These are phyloP conservation scores for Sitobion miscanthi DNA, from an alignment of 1,140 invertebrate genomes.

Conservation along the genomic window DNA sequence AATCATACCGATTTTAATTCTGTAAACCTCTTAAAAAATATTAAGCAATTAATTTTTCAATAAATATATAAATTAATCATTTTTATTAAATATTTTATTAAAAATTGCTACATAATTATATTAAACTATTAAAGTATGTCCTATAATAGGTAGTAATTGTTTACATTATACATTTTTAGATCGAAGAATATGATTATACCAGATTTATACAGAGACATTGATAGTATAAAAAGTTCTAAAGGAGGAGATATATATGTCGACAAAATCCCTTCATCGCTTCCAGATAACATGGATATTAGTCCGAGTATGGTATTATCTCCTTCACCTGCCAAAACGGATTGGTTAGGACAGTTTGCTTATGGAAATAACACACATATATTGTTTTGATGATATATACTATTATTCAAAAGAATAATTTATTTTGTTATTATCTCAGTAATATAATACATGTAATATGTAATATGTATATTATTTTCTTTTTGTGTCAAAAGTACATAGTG, in stretches of 20 bases:
- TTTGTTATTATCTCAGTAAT: not conserved
- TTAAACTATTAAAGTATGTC: not conserved
- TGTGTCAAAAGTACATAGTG: not conserved
- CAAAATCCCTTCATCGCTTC: not conserved
- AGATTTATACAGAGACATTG: slow-evolving; percentile 17
- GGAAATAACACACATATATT: not conserved
- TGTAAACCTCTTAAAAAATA: not conserved
- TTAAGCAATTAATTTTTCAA: not conserved
- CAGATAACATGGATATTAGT: slow-evolving; percentile 36
- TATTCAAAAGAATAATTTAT: not conserved
- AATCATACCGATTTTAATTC: not conserved
- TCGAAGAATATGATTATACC: not conserved
- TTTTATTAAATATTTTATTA: not conserved
- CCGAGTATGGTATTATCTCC: slow-evolving; percentile 29
- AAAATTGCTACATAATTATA: not conserved
- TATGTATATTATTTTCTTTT: not conserved
- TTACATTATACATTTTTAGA: slow-evolving; percentile 10
- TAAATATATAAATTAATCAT: too few species aligned
- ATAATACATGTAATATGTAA: not conserved
- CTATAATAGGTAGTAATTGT: not conserved
- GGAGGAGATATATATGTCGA: not conserved
- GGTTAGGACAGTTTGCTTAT: slow-evolving; percentile 22
- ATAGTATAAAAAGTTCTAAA: not conserved
- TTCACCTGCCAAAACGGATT: slow-evolving; percentile 30
- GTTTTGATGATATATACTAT: not conserved